phyloP scores from a whole-genome alignment of 30 jellyfish, hydroid and myxozoan species.

The Aurelia aurita region DNA sequence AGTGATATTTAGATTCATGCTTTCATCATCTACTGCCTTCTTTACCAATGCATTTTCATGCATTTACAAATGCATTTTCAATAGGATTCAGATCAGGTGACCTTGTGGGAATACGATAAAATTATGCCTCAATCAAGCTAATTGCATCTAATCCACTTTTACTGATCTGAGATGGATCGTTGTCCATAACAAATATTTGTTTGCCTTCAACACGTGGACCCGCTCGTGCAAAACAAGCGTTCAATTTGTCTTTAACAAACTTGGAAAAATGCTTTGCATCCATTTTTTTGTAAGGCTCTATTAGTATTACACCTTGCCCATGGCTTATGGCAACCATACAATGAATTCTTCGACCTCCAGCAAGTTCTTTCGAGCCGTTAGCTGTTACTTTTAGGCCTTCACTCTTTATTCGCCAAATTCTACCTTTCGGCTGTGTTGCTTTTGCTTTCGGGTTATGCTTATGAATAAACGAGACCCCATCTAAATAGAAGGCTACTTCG shows the following conservation, averaged over 20 bases:
- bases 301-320: background rate
- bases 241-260: too few species aligned
- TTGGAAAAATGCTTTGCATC: background rate
- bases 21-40: too few species aligned
- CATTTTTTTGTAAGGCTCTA: conserved; percentile 1
- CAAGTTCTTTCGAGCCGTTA: conserved; percentile 3
- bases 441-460: background rate
- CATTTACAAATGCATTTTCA: background rate
- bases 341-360: conserved; percentile 5
- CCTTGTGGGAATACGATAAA: background rate
- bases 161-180: too few species aligned
- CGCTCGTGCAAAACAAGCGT: too few species aligned
- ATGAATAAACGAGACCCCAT: conserved; percentile 12
- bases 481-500: background rate
- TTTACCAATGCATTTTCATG: too few species aligned
- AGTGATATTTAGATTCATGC: too few species aligned
- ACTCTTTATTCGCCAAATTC: background rate
- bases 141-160: too few species aligned
- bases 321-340: background rate
- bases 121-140: background rate
- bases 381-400: conserved; percentile 3
- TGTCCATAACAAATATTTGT: too few species aligned
- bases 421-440: background rate
- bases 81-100: background rate
- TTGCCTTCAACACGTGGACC: too few species aligned